Percentiles rank a stretch among this genome's conserved stretches.
phyloP scores from a whole-genome alignment of 2,113 vertebrate species.

The Podocnemis expansa region DNA sequence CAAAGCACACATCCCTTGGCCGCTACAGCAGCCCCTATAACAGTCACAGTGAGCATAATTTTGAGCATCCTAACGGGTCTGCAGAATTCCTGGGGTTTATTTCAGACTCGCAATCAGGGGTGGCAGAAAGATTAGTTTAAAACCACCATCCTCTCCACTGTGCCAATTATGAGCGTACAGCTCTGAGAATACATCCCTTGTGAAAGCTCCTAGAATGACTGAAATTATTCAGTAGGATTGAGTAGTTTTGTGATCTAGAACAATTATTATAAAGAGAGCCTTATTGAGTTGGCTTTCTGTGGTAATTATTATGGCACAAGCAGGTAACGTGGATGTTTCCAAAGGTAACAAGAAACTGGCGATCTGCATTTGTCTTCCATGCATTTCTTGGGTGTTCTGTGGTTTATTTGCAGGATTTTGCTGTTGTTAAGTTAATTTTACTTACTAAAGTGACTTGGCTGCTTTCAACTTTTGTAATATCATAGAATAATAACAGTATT shows the following conservation, averaged over 20 bases:
- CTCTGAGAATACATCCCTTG: background rate
- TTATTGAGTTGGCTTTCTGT: background rate
- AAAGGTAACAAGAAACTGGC: background rate
- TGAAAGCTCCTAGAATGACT: background rate
- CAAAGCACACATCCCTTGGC: background rate
- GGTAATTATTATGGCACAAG: background rate
- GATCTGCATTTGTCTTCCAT: background rate
- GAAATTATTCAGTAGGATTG: background rate
- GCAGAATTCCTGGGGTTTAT: background rate
- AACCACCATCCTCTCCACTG: background rate
- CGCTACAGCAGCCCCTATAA: background rate
- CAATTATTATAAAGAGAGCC: background rate
- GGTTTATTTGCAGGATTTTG: background rate
- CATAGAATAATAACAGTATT: background rate
- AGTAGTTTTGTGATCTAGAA: background rate
- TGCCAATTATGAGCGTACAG: background rate
- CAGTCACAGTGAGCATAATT: background rate
- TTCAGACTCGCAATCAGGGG: background rate
- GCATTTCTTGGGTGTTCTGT: background rate
- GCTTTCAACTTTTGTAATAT: background rate
- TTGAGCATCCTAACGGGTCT: background rate
- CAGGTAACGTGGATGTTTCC: background rate
- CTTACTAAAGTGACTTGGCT: background rate
- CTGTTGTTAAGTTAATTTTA: background rate
- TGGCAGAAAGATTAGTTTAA: background rate